phyloP scores from a whole-genome alignment of 2,888 invertebrate species.

The Gerris lacustris region DNA sequence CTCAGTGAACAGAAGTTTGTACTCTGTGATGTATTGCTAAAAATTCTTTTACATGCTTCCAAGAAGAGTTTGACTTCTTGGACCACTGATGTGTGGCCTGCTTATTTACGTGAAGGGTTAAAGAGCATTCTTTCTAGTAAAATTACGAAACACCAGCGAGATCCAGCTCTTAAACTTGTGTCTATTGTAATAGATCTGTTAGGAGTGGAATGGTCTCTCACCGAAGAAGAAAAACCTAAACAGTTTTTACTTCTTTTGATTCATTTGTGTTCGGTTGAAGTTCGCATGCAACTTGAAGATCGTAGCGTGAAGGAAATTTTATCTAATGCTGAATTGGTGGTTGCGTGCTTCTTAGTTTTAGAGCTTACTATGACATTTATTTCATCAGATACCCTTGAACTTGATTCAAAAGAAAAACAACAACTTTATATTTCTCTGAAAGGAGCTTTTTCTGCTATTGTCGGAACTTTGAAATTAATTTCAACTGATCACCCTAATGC shows the following conservation, averaged over 20 bases:
- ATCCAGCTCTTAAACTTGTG: constrained; percentile 73
- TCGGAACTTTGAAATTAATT: constrained; percentile 58
- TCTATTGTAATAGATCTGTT: constrained; percentile 66
- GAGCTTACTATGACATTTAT: constrained; percentile 69
- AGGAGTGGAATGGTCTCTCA: constrained; percentile 73
- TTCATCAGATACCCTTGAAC: constrained; percentile 64
- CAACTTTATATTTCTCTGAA: constrained; percentile 80
- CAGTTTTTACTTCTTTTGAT: constrained; percentile 73
- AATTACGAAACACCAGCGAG: constrained; percentile 75
- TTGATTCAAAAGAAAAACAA: constrained; percentile 82
- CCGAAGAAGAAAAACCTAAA: constrained; percentile 61
- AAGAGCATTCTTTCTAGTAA: constrained; percentile 74
- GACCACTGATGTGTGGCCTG: constrained; percentile 66
- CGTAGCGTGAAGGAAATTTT: constrained; percentile 64
- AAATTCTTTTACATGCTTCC: constrained; percentile 57
- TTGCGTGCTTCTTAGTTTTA: constrained; percentile 67
- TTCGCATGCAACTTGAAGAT: constrained; percentile 85
- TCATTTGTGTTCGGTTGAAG: constrained; percentile 81
- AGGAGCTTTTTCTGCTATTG: constrained; percentile 72
- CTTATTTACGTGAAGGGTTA: constrained; percentile 66
- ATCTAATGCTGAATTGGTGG: constrained; percentile 62
- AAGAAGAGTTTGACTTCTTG: constrained; percentile 50
- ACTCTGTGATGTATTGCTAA: constrained; percentile 63
- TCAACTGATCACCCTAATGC: constrained; percentile 48
- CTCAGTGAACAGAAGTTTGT: constrained; percentile 82